Evolutionary conservation across 1,140 invertebrate genomes (phyloP).

Genomic region (Caenorhabditis elegans): DNA sequence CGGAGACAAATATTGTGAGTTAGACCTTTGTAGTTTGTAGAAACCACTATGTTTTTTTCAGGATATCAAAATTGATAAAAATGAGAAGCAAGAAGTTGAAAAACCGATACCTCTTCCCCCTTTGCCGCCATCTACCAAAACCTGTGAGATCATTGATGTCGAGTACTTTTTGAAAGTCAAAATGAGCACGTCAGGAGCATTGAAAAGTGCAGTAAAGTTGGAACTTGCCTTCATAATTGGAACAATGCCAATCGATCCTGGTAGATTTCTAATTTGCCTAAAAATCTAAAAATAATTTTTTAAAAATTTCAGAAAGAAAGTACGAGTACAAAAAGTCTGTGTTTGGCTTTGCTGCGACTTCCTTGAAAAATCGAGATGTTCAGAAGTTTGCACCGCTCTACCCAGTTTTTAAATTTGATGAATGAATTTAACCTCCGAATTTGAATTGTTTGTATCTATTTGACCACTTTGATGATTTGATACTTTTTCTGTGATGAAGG

Average conservation of each 20-base stretch:
- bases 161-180: constrained; percentile 7
- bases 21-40: too few species aligned
- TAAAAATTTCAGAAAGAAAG: background rate
- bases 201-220: background rate
- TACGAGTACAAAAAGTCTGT: background rate
- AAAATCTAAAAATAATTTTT: too few species aligned
- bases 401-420: background rate
- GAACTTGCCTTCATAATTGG: constrained; percentile 1
- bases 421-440: too few species aligned
- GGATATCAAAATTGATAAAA: background rate
- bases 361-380: background rate
- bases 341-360: background rate
- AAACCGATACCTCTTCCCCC: background rate
- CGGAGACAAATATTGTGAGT: background rate
- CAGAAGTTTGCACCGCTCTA: constrained; percentile 5
- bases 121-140: background rate
- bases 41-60: background rate
- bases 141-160: background rate
- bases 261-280: background rate
- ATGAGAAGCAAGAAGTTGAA: background rate
- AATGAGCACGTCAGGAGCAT: background rate
- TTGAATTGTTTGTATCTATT: too few species aligned
- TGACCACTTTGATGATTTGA: too few species aligned
- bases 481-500: too few species aligned
- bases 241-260: background rate